Conservation (phyloP, 2,888 invertebrate genomes). For the Hydrotaea cyrtoneurina region DNA sequence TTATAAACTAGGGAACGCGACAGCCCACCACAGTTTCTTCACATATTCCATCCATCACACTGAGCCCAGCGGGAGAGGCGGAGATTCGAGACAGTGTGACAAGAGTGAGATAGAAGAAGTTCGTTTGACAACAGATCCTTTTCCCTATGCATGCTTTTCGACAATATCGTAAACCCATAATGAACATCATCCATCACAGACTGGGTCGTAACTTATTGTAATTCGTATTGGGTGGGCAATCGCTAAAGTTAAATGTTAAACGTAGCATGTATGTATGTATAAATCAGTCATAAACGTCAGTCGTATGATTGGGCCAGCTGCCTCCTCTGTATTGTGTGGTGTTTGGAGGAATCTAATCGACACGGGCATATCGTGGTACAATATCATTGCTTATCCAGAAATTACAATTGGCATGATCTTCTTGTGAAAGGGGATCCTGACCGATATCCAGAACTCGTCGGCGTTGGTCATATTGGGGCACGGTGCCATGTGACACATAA, state of each 20-base stretch:
- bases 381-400: constrained; percentile 89
- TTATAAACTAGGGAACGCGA: background rate
- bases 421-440: constrained; percentile 86
- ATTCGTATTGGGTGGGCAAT: background rate
- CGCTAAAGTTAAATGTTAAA: background rate
- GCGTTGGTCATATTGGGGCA: constrained; percentile 84
- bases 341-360: constrained; percentile 83
- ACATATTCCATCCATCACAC: no score
- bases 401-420: constrained; percentile 87
- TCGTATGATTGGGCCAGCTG: constrained; percentile 26
- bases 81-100: background rate
- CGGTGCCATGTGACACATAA: constrained; percentile 89
- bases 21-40: background rate
- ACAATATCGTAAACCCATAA: no score
- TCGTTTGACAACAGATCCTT: background rate
- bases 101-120: background rate
- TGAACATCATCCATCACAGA: no score
- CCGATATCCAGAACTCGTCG: constrained; percentile 85
- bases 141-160: no score
- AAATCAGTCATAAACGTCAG: constrained; percentile 40
- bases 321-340: background rate
- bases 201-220: background rate
- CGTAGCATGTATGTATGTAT: constrained; percentile 15
- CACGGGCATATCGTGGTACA: constrained; percentile 88
- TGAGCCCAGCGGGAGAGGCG: background rate